phyloP scores from a whole-genome alignment of 2,113 vertebrate genomes.

The Daphoenositta chrysoptera region DNA sequence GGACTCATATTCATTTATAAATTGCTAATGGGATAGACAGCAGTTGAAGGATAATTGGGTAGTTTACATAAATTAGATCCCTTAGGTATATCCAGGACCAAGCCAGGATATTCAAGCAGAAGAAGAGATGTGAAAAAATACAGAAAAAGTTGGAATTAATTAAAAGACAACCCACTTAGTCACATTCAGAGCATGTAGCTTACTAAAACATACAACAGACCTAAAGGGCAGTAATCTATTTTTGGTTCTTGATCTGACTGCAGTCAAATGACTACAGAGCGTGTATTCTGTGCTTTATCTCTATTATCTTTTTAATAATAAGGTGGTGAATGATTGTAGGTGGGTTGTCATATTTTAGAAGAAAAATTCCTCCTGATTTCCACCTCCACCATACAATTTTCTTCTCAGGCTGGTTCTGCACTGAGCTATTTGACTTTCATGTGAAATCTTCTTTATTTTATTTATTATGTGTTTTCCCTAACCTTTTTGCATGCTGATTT shows the following conservation, averaged over 20 bases:
- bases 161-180: not conserved
- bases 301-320: constrained; percentile 58
- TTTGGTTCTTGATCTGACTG: constrained; percentile 24
- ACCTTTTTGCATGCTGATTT: not conserved
- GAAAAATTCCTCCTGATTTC: constrained; percentile 33
- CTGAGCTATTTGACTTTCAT: not conserved
- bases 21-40: not conserved
- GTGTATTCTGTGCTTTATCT: not conserved
- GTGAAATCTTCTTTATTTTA: not conserved
- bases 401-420: not conserved
- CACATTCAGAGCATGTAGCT: not conserved
- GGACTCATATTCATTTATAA: constrained; percentile 13
- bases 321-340: constrained; percentile 55
- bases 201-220: not conserved
- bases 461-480: not conserved
- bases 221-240: constrained; percentile 32
- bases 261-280: constrained; percentile 8
- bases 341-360: constrained; percentile 33
- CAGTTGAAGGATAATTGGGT: constrained; percentile 15
- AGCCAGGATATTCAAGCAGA: not conserved
- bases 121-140: not conserved
- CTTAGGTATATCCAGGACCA: not conserved
- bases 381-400: constrained; percentile 52
- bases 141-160: not conserved
- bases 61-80: constrained; percentile 17